Conservation (phyloP, 2,113 vertebrate species). For the Craseonycteris thonglongyai region DNA sequence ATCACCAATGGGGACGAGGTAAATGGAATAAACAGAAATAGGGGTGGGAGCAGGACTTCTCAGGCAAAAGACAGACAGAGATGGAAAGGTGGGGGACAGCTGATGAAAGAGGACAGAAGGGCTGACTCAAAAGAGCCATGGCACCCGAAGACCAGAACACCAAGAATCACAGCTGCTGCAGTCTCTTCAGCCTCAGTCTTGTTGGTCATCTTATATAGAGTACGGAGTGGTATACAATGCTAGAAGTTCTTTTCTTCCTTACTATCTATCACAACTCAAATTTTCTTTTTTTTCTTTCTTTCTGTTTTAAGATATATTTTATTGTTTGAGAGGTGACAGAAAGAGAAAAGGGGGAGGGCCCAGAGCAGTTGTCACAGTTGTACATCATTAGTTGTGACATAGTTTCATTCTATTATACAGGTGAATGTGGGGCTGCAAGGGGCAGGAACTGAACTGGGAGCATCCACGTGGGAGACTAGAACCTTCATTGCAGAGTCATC, state of each 20-base stretch:
- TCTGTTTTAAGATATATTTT: too few relatives aligned
- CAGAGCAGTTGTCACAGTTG: too few relatives aligned
- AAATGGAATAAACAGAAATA: not conserved
- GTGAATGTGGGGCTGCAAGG: too few relatives aligned
- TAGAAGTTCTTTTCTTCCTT: not conserved
- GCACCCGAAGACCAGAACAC: not conserved
- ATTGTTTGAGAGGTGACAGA: too few relatives aligned
- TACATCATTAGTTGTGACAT: too few relatives aligned
- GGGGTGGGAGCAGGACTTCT: not conserved
- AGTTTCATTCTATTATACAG: too few relatives aligned
- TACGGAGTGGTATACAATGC: not conserved
- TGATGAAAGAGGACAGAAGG: not conserved
- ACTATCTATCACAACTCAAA: not conserved
- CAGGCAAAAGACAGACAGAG: not conserved
- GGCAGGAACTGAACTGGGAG: too few relatives aligned
- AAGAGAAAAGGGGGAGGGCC: too few relatives aligned
- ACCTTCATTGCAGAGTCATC: too few relatives aligned
- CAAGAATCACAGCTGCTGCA: not conserved
- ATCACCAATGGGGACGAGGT: not conserved
- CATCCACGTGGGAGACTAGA: too few relatives aligned
- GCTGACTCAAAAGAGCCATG: not conserved
- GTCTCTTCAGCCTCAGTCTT: not conserved
- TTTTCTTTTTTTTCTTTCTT: too few relatives aligned
- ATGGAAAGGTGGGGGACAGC: not conserved
- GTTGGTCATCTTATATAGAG: not conserved